phyloP scores from a whole-genome alignment of 2,888 invertebrate species.

The Criorhina ranunculi region DNA sequence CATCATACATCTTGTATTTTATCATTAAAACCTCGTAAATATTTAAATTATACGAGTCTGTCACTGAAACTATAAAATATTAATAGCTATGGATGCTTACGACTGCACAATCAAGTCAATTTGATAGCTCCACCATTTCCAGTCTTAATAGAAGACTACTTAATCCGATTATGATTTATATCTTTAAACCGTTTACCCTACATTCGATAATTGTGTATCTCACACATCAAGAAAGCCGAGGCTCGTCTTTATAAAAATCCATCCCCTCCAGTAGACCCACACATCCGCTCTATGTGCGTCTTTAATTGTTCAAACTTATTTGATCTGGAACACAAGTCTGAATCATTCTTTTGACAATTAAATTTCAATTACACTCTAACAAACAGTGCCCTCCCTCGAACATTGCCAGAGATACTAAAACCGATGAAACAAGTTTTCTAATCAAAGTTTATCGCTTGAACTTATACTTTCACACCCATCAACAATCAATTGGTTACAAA shows the following conservation, averaged over 20 bases:
- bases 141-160: no score
- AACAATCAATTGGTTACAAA: conserved; percentile 9
- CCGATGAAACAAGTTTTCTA: conserved; percentile 31
- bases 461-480: not conserved
- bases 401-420: not conserved
- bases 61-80: not conserved
- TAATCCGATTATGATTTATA: conserved; percentile 37
- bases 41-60: conserved; percentile 15
- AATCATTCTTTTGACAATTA: conserved; percentile 42
- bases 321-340: conserved; percentile 27
- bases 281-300: conserved; percentile 4
- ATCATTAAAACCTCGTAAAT: conserved; percentile 10
- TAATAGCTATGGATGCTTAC: not conserved
- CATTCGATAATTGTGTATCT: conserved; percentile 29
- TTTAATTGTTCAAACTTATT: conserved; percentile 34
- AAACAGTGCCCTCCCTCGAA: conserved; percentile 6
- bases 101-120: conserved; percentile 18
- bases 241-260: not conserved
- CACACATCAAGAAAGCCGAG: conserved; percentile 13
- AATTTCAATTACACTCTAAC: conserved; percentile 41
- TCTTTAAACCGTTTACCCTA: conserved; percentile 33
- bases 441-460: conserved; percentile 38
- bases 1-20: not conserved
- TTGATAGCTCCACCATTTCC: not conserved
- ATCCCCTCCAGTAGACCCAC: no score